Conservation (phyloP, 1,140 invertebrate genomes). For the Saccostrea cuccullata region DNA sequence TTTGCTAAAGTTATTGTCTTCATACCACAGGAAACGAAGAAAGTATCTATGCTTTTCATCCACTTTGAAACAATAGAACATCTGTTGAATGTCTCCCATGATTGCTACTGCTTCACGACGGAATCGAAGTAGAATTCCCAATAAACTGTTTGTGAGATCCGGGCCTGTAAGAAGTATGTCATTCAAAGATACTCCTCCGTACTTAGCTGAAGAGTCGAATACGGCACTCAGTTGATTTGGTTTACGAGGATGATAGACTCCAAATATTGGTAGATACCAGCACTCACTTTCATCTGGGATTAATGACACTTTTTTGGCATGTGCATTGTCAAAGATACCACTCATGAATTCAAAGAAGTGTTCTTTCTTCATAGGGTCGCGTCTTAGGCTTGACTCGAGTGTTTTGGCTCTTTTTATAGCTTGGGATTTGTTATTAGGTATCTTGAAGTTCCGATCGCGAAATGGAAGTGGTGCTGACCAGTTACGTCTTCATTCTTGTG, state of each 20-base stretch:
- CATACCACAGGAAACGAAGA: too few species aligned
- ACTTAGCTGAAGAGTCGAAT: too few species aligned
- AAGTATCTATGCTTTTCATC: too few species aligned
- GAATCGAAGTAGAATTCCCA: too few species aligned
- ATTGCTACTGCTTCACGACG: not conserved
- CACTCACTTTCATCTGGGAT: too few species aligned
- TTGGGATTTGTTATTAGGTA: slow-evolving; percentile 24
- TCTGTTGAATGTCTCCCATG: slow-evolving; percentile 34
- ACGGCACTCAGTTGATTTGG: too few species aligned
- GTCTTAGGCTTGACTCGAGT: not conserved
- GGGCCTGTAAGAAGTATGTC: slow-evolving; percentile 32
- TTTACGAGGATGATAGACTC: too few species aligned
- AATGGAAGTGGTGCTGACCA: slow-evolving; percentile 46
- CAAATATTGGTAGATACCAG: too few species aligned
- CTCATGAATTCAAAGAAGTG: not conserved
- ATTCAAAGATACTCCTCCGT: too few species aligned
- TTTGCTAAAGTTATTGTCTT: too few species aligned
- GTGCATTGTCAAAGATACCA: slow-evolving; percentile 44
- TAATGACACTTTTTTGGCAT: not conserved
- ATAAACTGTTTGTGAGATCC: too few species aligned
- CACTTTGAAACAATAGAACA: too few species aligned
- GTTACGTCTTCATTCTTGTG: slow-evolving; percentile 3
- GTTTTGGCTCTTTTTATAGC: not conserved
- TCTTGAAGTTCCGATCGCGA: not conserved
- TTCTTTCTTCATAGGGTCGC: not conserved